These are phyloP conservation scores for Timema podura DNA, from an alignment of 2,888 invertebrate genomes.

Conservation along the genomic window DNA sequence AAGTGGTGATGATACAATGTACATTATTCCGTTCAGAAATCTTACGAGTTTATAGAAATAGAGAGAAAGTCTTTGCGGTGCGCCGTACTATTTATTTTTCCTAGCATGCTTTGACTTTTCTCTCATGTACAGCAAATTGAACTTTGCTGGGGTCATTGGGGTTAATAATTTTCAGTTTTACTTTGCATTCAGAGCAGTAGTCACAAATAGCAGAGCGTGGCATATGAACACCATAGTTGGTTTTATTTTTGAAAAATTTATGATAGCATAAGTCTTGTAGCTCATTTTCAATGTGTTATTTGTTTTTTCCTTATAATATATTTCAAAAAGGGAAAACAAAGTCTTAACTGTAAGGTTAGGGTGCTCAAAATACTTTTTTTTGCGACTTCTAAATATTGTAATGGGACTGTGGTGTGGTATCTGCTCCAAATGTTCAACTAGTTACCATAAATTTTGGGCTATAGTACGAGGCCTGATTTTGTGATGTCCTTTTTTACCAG, in stretches of 20 bases:
- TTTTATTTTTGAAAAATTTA: background rate
- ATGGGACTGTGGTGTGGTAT: background rate
- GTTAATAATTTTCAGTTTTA: background rate
- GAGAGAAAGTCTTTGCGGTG: too few species aligned
- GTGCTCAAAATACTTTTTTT: background rate
- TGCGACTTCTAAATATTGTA: background rate
- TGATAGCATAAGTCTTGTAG: background rate
- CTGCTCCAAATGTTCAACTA: constrained; percentile 10
- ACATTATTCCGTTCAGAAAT: too few species aligned
- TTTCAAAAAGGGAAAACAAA: constrained; percentile 1
- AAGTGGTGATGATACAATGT: too few species aligned
- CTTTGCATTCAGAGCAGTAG: background rate
- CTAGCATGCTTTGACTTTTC: background rate
- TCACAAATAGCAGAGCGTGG: background rate
- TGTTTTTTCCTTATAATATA: background rate
- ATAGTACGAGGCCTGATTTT: background rate
- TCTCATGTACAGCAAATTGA: background rate
- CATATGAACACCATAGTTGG: background rate
- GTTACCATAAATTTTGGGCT: background rate
- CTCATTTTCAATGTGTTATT: background rate
- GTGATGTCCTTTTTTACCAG: background rate
- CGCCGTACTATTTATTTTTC: too few species aligned
- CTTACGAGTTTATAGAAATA: too few species aligned
- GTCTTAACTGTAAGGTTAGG: background rate
- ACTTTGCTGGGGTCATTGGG: background rate